Base-by-base conservation (phyloP, 2,113 vertebrate genomes). In the Forbesichthys agassizii region DNA sequence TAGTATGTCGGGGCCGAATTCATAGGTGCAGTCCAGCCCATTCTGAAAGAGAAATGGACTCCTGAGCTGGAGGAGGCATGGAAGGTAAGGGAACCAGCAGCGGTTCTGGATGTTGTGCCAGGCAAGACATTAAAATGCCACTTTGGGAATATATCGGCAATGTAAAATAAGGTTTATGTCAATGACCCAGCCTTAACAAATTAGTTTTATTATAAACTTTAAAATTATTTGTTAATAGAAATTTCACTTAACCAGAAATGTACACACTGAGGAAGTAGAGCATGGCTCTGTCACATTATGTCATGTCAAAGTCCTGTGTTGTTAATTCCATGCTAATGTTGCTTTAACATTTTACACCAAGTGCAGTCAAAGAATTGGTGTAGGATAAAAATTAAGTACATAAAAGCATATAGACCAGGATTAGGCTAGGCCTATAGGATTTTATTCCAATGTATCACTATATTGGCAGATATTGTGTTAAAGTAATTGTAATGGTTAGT, bases 1-100 rank as follows among this genome's bases (percentile, higher is more conserved):
- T 83, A 94, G 93, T 94, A 92, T 7, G 92, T 94, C 3, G 92
- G 90, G 74, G 75, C 89, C 0, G 93, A 94, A 78, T 94, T 94
- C 80, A 92, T 93, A 77, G 76, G 90, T 58, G 91, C 92, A 1
- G 92, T 93, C 64, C 91, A 78, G 73, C 92, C 92, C 42, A 91
- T 93, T 71, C 73, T 93, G 63, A 92, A 93, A 79, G 91, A 93
- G 48, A 88, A 73, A 66, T 94, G 92, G 92, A 94, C 91, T 0
- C 6, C 82, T 0, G 90, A 93, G 73, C 75, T 94, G 61, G 92
- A 93, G 75, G 85, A 91, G 61, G 92, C 92, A 0, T 94, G 93
- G 93, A 91, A 92, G 91, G 93, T 93, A 74, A 84, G 70, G 0
- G 56, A n/a, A 47, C 14, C 42, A 2, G 20, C 36, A 3, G 27